phyloP scores from a whole-genome alignment of 2,797 vertebrate species.

The Chaetophractus vellerosus region DNA sequence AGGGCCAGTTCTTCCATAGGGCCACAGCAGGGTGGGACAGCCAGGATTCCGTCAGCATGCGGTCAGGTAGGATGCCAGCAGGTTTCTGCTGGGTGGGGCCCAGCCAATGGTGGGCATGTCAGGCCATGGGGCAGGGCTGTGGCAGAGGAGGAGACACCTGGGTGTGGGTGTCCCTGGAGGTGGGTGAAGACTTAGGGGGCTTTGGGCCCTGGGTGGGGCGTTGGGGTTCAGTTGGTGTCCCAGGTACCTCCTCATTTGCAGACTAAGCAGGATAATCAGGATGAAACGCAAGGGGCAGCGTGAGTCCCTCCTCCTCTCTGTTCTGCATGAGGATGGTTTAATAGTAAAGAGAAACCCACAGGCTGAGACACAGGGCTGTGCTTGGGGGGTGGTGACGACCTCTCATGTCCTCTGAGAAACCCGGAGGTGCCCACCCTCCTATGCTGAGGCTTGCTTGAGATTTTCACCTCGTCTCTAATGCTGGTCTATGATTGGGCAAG shows the following conservation, averaged over 20 bases:
- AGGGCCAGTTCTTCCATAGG: neutral
- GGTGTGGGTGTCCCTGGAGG: neutral
- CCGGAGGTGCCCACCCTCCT: too few relatives aligned
- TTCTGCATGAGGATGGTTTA: neutral
- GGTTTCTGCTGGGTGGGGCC: neutral
- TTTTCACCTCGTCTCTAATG: neutral
- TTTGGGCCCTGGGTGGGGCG: neutral
- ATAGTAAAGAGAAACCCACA: neutral
- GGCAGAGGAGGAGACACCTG: neutral
- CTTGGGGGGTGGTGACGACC: too few relatives aligned
- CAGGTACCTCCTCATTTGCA: neutral
- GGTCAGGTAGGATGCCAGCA: neutral
- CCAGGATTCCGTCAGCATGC: neutral
- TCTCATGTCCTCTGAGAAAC: neutral
- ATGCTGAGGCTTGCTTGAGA: neutral
- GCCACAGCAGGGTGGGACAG: neutral
- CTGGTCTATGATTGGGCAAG: neutral
- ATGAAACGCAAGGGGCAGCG: neutral
- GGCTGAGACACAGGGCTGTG: fast-evolving
- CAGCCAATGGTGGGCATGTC: neutral
- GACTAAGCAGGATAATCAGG: neutral
- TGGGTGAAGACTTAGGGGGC: neutral
- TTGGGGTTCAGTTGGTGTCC: neutral
- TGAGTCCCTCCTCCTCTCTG: neutral
- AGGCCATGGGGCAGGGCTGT: neutral